Conservation (phyloP, 2,797 vertebrate species). For the Oophaga sylvatica region DNA sequence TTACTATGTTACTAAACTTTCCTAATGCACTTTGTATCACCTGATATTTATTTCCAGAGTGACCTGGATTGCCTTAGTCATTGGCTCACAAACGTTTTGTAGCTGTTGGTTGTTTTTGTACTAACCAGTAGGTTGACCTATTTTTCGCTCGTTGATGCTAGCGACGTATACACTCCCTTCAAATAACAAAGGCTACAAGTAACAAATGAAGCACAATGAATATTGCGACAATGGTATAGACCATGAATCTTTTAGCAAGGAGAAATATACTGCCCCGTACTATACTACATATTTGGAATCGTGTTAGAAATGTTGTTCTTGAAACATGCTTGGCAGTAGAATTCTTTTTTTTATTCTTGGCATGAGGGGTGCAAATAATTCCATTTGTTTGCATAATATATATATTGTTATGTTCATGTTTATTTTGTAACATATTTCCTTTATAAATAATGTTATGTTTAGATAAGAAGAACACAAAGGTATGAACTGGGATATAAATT, state of each 20-base stretch:
- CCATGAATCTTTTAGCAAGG: background rate
- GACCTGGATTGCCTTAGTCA: conserved; percentile 26
- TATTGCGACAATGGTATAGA: background rate
- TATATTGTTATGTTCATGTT: too few relatives aligned
- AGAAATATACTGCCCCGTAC: background rate
- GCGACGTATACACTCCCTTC: background rate
- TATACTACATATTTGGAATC: background rate
- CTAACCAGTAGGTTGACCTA: conserved; percentile 1
- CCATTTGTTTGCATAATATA: too few relatives aligned
- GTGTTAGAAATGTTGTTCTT: background rate
- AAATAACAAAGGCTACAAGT: background rate
- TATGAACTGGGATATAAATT: too few relatives aligned
- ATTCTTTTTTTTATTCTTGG: too few relatives aligned
- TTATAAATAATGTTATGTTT: too few relatives aligned
- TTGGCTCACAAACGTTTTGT: conserved; percentile 34
- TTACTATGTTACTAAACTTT: background rate
- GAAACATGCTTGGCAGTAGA: too few relatives aligned
- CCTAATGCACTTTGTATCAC: conserved; percentile 14
- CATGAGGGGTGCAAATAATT: too few relatives aligned
- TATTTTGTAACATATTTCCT: too few relatives aligned
- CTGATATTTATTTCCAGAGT: conserved; percentile 45
- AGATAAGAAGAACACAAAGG: too few relatives aligned
- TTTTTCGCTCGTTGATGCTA: conserved; percentile 1
- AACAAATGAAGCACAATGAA: background rate
- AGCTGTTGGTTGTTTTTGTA: conserved; percentile 18